These are phyloP conservation scores for Tenebrio molitor DNA, from an alignment of 1,140 invertebrate genomes.

Conservation along the genomic window DNA sequence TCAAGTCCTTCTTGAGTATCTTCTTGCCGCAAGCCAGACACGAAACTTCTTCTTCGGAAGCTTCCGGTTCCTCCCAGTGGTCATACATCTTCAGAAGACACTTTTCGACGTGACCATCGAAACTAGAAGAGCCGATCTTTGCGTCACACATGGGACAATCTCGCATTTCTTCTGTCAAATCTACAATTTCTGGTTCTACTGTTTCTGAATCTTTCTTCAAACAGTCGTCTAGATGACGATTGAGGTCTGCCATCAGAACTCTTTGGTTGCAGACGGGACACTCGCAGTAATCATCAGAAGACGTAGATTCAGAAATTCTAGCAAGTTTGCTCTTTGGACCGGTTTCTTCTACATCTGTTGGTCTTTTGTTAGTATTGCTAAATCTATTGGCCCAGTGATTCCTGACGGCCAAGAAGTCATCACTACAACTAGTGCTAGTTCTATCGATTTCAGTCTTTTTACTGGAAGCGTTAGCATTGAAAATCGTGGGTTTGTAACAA, in stretches of 20 bases:
- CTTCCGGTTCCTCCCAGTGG: slow-evolving; percentile 61
- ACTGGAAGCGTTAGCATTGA: not conserved
- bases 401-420: slow-evolving; percentile 65
- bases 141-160: slow-evolving; percentile 71
- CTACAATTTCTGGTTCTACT: slow-evolving; percentile 39
- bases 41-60: slow-evolving; percentile 46
- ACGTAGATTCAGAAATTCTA: slow-evolving; percentile 30
- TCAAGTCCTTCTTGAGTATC: slow-evolving; percentile 68
- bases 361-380: slow-evolving; percentile 39
- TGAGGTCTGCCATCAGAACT: slow-evolving; percentile 61
- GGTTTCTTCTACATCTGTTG: slow-evolving; percentile 47
- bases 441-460: slow-evolving; percentile 5
- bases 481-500: slow-evolving; percentile 5
- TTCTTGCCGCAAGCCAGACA: slow-evolving; percentile 76
- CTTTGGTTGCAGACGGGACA: slow-evolving; percentile 76
- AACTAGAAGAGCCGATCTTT: slow-evolving; percentile 63
- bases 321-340: slow-evolving; percentile 20
- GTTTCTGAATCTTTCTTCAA: slow-evolving; percentile 56
- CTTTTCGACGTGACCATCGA: slow-evolving; percentile 72
- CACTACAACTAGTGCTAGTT: slow-evolving; percentile 42
- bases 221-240: slow-evolving; percentile 67
- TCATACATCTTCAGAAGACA: slow-evolving; percentile 69
- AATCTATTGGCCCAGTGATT: slow-evolving; percentile 71
- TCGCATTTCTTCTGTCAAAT: slow-evolving; percentile 51
- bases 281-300: slow-evolving; percentile 34